phyloP scores from a whole-genome alignment of 64 coral and sea anemone species.

The Montipora foliosa region DNA sequence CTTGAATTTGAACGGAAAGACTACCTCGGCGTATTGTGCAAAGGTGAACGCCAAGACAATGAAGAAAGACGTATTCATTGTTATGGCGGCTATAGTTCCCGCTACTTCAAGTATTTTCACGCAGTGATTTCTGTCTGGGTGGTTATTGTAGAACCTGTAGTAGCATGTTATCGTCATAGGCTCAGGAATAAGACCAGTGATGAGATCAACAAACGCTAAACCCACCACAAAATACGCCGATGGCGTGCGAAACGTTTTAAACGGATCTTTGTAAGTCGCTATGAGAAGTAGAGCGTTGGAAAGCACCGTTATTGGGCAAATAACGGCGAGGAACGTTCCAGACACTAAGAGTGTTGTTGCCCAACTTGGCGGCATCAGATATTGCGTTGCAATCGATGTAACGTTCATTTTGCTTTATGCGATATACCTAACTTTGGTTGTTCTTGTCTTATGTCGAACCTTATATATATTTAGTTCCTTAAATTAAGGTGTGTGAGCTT shows the following conservation, averaged over 20 bases:
- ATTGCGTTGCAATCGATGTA: not conserved
- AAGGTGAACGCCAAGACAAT: conserved; percentile 79
- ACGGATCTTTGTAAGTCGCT: conserved; percentile 64
- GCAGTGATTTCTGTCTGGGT: not conserved
- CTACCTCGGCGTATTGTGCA: conserved; percentile 70
- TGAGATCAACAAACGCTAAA: conserved; percentile 66
- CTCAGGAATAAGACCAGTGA: conserved; percentile 66
- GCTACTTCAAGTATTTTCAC: not conserved
- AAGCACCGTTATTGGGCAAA: conserved; percentile 53
- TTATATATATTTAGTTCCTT: too few species aligned
- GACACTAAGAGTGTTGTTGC: conserved; percentile 8
- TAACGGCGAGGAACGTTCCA: conserved; percentile 48
- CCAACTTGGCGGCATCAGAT: not conserved
- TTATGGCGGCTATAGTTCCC: conserved; percentile 27
- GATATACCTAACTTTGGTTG: too few species aligned
- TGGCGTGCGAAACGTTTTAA: conserved; percentile 73
- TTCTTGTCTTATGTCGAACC: too few species aligned
- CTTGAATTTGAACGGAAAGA: conserved; percentile 70
- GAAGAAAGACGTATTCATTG: conserved; percentile 70
- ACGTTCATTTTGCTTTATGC: not conserved
- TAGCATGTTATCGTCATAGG: conserved; percentile 58
- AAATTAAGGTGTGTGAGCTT: too few species aligned
- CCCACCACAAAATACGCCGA: conserved; percentile 75
- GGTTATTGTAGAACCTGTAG: conserved; percentile 47
- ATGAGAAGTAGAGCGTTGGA: conserved; percentile 66